Evolutionary conservation across 2,797 vertebrate genomes (phyloP).

Genomic region (Tolypeutes matacus): DNA sequence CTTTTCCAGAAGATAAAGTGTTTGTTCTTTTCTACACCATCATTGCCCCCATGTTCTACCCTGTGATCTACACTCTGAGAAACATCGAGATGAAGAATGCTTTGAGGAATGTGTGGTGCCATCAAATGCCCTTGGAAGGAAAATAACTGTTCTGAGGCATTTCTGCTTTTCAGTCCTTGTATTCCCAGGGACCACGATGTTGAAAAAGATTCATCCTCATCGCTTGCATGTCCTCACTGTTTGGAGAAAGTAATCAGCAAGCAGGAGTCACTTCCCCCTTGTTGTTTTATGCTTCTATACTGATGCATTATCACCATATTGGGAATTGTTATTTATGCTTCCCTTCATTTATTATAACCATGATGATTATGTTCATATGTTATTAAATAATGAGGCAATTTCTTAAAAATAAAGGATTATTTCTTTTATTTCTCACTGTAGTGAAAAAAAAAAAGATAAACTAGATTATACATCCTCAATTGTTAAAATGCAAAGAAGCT

Average conservation of each 20-base stretch:
- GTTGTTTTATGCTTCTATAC: neutral
- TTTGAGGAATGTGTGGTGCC: neutral
- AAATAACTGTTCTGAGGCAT: neutral
- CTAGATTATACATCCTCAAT: neutral
- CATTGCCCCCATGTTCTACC: neutral
- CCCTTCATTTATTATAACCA: neutral
- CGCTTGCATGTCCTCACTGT: too few relatives aligned
- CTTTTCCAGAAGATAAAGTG: neutral
- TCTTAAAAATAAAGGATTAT: neutral
- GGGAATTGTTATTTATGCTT: neutral
- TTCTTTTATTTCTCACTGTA: neutral
- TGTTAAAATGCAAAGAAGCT: neutral
- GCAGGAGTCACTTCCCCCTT: neutral
- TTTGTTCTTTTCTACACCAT: neutral
- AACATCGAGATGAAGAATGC: too few relatives aligned
- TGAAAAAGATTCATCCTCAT: too few relatives aligned
- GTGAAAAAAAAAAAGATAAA: neutral
- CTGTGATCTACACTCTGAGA: neutral
- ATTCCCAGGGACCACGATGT: neutral
- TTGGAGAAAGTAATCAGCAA: neutral
- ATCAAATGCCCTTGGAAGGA: neutral
- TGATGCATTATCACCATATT: neutral
- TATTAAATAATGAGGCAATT: neutral
- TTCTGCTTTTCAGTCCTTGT: neutral
- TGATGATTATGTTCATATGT: neutral